These are phyloP conservation scores for Cataglyphis altisquamis DNA, from an alignment of 2,888 invertebrate species.

Conservation along the genomic window DNA sequence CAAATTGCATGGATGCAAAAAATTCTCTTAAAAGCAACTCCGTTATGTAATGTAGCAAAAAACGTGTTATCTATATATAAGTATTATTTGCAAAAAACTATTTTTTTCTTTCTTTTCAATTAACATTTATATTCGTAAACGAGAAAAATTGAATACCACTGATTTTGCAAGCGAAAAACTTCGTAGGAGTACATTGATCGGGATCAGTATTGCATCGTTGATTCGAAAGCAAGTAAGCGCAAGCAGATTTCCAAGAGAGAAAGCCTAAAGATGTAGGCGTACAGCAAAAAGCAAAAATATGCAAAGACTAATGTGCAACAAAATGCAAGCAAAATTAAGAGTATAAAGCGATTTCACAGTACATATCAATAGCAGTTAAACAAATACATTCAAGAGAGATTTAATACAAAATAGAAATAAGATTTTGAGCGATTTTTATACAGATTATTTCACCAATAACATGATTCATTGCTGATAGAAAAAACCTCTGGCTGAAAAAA, in stretches of 20 bases:
- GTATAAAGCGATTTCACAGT: background rate
- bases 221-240: constrained; percentile 29
- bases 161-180: background rate
- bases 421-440: constrained; percentile 7
- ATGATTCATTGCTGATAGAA: background rate
- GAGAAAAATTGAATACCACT: constrained; percentile 18
- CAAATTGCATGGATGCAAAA: constrained; percentile 1
- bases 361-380: background rate
- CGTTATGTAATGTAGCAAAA: background rate
- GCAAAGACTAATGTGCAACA: background rate
- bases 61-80: background rate
- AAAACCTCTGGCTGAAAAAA: background rate
- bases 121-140: background rate
- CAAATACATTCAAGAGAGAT: background rate
- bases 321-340: constrained; percentile 3
- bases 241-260: constrained; percentile 5
- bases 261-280: background rate
- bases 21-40: background rate
- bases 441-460: background rate
- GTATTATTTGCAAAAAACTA: background rate
- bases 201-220: constrained; percentile 2
- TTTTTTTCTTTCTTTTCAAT: background rate
- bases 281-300: constrained; percentile 1
- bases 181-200: background rate
- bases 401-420: background rate